A percentile compares a stretch with the other conserved stretches of the same genome.
These are phyloP conservation scores for Nyctalus aviator DNA, from an alignment of 2,797 vertebrate genomes.

Conservation along the genomic window DNA sequence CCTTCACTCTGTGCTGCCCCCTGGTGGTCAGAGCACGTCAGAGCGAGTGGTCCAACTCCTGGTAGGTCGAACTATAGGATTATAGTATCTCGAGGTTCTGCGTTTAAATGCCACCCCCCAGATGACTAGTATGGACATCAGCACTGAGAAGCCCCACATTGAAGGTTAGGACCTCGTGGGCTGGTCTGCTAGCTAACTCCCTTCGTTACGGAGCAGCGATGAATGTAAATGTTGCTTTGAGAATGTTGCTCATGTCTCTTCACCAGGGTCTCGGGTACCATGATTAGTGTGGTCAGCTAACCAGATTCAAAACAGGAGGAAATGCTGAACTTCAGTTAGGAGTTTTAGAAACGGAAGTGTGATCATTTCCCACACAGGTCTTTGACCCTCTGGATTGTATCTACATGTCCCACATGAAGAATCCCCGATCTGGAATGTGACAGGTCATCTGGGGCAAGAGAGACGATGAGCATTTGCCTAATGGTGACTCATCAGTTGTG, in stretches of 20 bases:
- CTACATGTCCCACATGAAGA: background rate
- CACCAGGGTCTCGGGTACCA: fast-evolving
- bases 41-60: too few relatives aligned
- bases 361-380: background rate
- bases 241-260: background rate
- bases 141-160: background rate
- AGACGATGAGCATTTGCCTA: background rate
- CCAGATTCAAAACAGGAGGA: background rate
- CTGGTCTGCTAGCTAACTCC: too few relatives aligned
- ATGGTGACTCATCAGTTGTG: background rate
- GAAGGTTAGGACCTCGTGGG: too few relatives aligned
- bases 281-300: background rate
- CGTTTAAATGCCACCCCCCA: background rate
- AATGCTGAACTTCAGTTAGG: background rate
- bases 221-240: fast-evolving
- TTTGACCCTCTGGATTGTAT: background rate
- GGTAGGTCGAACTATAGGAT: too few relatives aligned
- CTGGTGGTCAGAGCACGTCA: too few relatives aligned
- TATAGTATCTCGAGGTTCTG: background rate
- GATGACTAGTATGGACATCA: fast-evolving
- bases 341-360: background rate
- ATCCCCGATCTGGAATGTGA: background rate
- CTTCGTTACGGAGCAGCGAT: too few relatives aligned
- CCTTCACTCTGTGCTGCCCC: too few relatives aligned
- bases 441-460: background rate